These are phyloP conservation scores for Oryzias melastigma DNA, from an alignment of 2,113 vertebrate genomes.

Conservation along the genomic window DNA sequence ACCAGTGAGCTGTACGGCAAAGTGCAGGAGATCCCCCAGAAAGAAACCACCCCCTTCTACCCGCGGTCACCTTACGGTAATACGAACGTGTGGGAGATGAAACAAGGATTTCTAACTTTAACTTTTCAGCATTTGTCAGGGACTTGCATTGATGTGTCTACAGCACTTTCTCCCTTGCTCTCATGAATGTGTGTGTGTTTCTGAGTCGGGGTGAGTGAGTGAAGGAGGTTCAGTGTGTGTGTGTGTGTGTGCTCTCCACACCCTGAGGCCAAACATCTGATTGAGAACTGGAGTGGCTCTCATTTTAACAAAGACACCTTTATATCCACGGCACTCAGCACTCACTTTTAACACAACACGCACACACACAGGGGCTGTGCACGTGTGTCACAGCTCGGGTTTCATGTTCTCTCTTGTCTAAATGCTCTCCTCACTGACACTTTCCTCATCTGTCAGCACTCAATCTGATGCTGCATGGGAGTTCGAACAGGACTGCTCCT, in stretches of 20 bases:
- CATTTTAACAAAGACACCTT: conserved; percentile 76
- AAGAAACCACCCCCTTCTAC: conserved; percentile 97
- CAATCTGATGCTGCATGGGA: conserved; percentile 48
- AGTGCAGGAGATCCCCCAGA: conserved; percentile 97
- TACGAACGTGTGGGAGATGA: conserved; percentile 1
- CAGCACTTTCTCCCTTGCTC: conserved; percentile 15
- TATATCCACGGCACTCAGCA: conserved; percentile 67
- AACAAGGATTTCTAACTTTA: conserved; percentile 1
- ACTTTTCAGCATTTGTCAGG: background rate
- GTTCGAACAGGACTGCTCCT: conserved; percentile 37
- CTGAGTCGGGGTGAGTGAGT: conserved; percentile 11
- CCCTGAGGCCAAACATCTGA: conserved; percentile 63
- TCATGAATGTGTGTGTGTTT: background rate
- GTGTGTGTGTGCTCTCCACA: conserved; percentile 32
- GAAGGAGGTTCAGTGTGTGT: conserved; percentile 28
- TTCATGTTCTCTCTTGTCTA: conserved; percentile 72
- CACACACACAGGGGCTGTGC: conserved; percentile 11
- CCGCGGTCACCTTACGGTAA: conserved; percentile 97
- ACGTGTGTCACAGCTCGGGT: conserved; percentile 53
- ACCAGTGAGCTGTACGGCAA: conserved; percentile 98
- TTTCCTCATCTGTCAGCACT: conserved; percentile 68
- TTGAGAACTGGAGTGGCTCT: conserved; percentile 73
- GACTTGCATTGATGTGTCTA: conserved; percentile 20
- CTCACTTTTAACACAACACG: conserved; percentile 45
- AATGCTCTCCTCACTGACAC: conserved; percentile 65